Conservation (phyloP, 2,888 invertebrate species). For the Diloba caeruleocephala region DNA sequence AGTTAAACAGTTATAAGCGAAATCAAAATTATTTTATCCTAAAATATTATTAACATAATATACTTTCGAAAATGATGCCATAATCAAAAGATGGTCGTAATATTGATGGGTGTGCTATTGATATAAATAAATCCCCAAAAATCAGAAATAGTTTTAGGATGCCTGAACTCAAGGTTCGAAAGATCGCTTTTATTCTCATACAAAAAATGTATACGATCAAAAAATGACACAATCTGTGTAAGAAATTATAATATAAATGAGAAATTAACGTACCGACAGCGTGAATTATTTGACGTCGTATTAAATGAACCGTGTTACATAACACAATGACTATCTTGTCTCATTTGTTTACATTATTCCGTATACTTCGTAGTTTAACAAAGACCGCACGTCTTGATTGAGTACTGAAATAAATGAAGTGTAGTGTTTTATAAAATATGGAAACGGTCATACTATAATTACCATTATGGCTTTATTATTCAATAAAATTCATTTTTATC, state of each 20-base stretch:
- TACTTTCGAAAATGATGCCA: conserved; percentile 25
- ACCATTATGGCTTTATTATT: background rate
- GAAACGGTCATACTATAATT: background rate
- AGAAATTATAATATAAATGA: conserved; percentile 26
- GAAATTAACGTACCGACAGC: conserved; percentile 32
- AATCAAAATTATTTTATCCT: background rate
- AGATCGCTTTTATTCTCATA: conserved; percentile 15
- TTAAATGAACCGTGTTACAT: conserved; percentile 25
- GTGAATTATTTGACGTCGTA: conserved; percentile 32
- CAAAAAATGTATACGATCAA: conserved; percentile 14
- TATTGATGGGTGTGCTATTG: conserved; percentile 30
- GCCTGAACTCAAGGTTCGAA: conserved; percentile 30
- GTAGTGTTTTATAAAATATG: conserved; percentile 34
- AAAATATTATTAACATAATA: conserved; percentile 22
- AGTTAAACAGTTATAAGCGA: background rate
- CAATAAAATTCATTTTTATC: background rate
- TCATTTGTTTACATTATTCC: conserved; percentile 39
- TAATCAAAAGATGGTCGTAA: conserved; percentile 21
- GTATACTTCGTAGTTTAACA: conserved; percentile 21
- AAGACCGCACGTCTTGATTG: conserved; percentile 28
- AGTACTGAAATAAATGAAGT: conserved; percentile 37
- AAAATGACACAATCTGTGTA: conserved; percentile 13
- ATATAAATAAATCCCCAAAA: conserved; percentile 41
- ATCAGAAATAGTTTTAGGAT: conserved; percentile 40
- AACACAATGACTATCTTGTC: conserved; percentile 34